These are phyloP conservation scores for Drosophila nr. perissopoda DNA, from an alignment of 2,888 invertebrate genomes.

Conservation along the genomic window DNA sequence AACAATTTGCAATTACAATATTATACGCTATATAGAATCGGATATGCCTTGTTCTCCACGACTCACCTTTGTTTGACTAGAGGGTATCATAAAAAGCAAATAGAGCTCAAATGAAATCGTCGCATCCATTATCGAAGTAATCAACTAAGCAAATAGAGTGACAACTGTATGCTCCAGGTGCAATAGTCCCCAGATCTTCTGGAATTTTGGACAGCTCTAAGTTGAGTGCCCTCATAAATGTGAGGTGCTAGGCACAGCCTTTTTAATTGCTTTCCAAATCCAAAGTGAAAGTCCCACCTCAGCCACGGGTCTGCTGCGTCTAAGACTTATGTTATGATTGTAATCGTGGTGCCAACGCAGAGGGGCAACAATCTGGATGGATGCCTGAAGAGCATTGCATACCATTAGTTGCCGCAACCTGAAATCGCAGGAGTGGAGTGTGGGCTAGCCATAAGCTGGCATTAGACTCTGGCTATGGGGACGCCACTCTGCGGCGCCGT, in stretches of 20 bases:
- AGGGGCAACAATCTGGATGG: slow-evolving; percentile 28
- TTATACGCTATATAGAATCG: not conserved
- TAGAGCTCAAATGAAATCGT: slow-evolving; percentile 53
- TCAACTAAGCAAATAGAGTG: slow-evolving; percentile 63
- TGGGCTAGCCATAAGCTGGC: slow-evolving; percentile 48
- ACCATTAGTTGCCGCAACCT: slow-evolving; percentile 68
- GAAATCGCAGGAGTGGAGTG: slow-evolving; percentile 47
- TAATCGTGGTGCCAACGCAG: slow-evolving; percentile 63
- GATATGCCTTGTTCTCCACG: not conserved
- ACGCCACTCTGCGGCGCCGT: slow-evolving; percentile 22
- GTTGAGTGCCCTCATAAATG: slow-evolving; percentile 37
- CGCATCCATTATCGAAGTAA: slow-evolving; percentile 61
- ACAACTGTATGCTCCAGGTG: slow-evolving; percentile 47
- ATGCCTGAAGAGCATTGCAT: slow-evolving; percentile 62
- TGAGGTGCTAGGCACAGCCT: slow-evolving; percentile 30
- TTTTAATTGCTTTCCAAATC: slow-evolving; percentile 77
- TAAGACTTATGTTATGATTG: slow-evolving; percentile 75
- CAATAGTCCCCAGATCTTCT: slow-evolving; percentile 8
- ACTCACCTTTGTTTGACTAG: not conserved
- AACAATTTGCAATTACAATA: not conserved
- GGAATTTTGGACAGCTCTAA: not conserved
- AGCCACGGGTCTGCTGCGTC: slow-evolving; percentile 14
- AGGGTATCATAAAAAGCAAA: slow-evolving; percentile 32
- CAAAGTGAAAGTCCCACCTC: slow-evolving; percentile 11
- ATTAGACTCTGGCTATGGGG: slow-evolving; percentile 36